A percentile compares a stretch with the other conserved stretches of the same genome.
phyloP scores from a whole-genome alignment of 2,888 invertebrate species.

The Notodonta dromedarius region DNA sequence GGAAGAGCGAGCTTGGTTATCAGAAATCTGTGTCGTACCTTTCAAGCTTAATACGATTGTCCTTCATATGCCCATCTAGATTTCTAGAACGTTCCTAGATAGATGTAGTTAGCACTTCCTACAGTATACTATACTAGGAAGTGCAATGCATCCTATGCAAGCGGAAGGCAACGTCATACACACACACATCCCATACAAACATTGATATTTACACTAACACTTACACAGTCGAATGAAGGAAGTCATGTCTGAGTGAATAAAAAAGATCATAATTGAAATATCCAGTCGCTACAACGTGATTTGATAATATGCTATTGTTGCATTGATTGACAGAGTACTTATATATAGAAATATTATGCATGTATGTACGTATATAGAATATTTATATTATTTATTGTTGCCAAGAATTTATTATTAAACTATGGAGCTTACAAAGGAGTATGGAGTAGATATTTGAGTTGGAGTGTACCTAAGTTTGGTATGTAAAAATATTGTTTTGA shows the following conservation, averaged over 20 bases:
- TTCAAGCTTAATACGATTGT: not conserved
- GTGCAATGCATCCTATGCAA: conserved; percentile 2
- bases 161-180: conserved; percentile 1
- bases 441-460: too few relatives aligned
- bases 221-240: not conserved
- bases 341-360: not conserved
- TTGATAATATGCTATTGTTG: conserved; percentile 3
- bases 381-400: too few relatives aligned
- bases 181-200: not conserved
- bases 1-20: not conserved
- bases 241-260: conserved; percentile 4
- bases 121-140: conserved; percentile 1
- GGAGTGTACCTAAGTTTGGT: too few relatives aligned
- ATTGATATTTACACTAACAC: not conserved
- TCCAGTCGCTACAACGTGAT: not conserved
- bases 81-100: not conserved
- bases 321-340: not conserved
- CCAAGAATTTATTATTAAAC: too few relatives aligned
- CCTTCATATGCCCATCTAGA: not conserved
- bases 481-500: too few relatives aligned
- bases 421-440: too few relatives aligned
- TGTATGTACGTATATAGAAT: too few relatives aligned
- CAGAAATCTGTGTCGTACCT: not conserved
- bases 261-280: conserved; percentile 6
- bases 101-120: not conserved